These are phyloP conservation scores for Taenaris catops DNA, from an alignment of 2,888 invertebrate genomes.

Conservation along the genomic window DNA sequence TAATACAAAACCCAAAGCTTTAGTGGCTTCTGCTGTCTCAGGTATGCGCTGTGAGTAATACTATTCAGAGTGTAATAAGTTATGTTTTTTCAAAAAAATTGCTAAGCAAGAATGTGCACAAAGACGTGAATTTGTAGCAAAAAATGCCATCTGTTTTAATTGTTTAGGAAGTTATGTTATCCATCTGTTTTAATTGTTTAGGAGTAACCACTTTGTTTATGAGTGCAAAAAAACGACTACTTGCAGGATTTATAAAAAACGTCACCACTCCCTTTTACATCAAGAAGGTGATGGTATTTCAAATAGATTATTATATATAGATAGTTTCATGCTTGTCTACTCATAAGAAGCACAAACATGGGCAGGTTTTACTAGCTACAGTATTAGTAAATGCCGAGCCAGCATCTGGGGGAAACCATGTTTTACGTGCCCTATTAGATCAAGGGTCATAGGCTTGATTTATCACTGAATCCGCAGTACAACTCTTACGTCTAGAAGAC, in stretches of 20 bases:
- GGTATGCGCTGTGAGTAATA: slow-evolving; percentile 3
- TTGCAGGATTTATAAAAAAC: slow-evolving; percentile 20
- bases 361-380: slow-evolving; percentile 27
- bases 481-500: slow-evolving; percentile 23
- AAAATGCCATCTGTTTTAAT: slow-evolving; percentile 21
- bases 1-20: neutral
- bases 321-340: neutral
- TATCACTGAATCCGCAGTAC: slow-evolving; percentile 28
- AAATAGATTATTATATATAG: no score
- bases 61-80: slow-evolving; percentile 7
- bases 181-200: slow-evolving; percentile 24
- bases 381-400: slow-evolving; percentile 25
- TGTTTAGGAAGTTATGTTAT: slow-evolving; percentile 13
- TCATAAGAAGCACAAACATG: neutral
- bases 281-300: no score
- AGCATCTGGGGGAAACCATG: slow-evolving; percentile 10
- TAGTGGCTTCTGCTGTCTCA: neutral
- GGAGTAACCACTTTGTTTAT: slow-evolving; percentile 10
- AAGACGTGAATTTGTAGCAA: slow-evolving; percentile 12
- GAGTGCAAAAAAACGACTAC: slow-evolving; percentile 16
- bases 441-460: slow-evolving; percentile 31
- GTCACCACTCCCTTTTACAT: slow-evolving; percentile 25
- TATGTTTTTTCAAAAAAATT: slow-evolving; percentile 13
- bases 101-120: neutral
- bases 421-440: slow-evolving; percentile 25